Conservation (phyloP, 2,888 invertebrate species). For the Nomada lathburiana region DNA sequence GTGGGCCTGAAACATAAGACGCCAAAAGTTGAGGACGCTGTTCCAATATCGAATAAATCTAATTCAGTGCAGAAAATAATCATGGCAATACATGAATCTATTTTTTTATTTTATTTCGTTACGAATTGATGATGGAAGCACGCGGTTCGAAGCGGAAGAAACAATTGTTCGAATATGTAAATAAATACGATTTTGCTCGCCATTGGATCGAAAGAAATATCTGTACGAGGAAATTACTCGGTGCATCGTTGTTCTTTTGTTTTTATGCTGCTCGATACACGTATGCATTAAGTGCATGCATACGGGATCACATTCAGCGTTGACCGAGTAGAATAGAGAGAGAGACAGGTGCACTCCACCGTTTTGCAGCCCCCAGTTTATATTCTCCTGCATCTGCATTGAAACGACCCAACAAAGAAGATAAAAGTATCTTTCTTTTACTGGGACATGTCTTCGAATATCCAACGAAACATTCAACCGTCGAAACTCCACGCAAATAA, state of each 20-base stretch:
- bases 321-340: neutral
- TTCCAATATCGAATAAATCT: neutral
- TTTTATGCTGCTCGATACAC: no score
- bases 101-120: no score
- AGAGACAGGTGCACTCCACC: neutral
- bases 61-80: no score
- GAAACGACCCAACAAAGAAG: conserved; percentile 6
- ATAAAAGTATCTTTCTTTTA: neutral
- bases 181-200: no score
- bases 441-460: neutral
- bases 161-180: no score
- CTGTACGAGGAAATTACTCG: no score
- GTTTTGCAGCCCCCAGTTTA: neutral
- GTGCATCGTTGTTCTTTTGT: no score
- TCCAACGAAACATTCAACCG: neutral
- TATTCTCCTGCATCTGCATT: conserved; percentile 21
- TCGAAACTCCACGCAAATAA: neutral
- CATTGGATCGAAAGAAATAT: no score
- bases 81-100: no score
- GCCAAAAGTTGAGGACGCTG: neutral
- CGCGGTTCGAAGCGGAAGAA: no score
- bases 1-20: conserved; percentile 76
- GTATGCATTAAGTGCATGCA: no score
- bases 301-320: neutral
- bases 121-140: no score